Base-by-base conservation (phyloP, 2,888 invertebrate genomes). In the Sarcophaga rosellei region DNA sequence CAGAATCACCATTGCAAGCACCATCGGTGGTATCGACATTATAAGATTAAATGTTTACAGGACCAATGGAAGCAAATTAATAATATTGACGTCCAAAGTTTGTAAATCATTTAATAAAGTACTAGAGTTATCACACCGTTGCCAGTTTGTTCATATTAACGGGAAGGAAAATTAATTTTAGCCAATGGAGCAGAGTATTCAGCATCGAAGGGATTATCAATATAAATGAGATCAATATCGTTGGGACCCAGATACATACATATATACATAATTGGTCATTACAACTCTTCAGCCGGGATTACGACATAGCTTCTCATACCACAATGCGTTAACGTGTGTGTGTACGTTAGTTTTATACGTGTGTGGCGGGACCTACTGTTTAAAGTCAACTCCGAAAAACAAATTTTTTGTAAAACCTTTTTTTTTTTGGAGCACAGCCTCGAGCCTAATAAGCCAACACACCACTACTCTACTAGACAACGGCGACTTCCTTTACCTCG, bases 151-250 rank as follows among this genome's bases (percentile, higher is more conserved):
- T 78, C 21, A 77, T 89, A 89, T 44, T 88, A 87, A 5, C 87
- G 88, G 2, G 87, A 83, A n/a, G 91, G 89, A 63, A 91, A 65
- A 0, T 80, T 45, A 44, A 91, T 88, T 12, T 86, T 59, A 5
- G 87, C 75, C 1, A 91, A 90, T 0, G 90, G 88, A 12, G 89
- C 86, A 65, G 83, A 85, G 75, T 89, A 44, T 89, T 91, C 25
- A 93, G 89, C 5, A 63, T 91, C 78, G 63, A 93, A 91, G n/a
- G 91, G 86, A 11, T 86, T 59, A 0, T 81, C 84, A 59, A 92
- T 63, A 65, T 89, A 88, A 72, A 95, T 89, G n/a, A 95, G 88
- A 25, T 94, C 95, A 72, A 95, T 94, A 89, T 95, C 95, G 87
- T 95, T 92, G 85, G 93, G 93, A 3, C 93, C 93, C 61, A n/a